These are phyloP conservation scores for Gallinago undulata DNA, from an alignment of 2,113 vertebrate genomes.

Conservation along the genomic window DNA sequence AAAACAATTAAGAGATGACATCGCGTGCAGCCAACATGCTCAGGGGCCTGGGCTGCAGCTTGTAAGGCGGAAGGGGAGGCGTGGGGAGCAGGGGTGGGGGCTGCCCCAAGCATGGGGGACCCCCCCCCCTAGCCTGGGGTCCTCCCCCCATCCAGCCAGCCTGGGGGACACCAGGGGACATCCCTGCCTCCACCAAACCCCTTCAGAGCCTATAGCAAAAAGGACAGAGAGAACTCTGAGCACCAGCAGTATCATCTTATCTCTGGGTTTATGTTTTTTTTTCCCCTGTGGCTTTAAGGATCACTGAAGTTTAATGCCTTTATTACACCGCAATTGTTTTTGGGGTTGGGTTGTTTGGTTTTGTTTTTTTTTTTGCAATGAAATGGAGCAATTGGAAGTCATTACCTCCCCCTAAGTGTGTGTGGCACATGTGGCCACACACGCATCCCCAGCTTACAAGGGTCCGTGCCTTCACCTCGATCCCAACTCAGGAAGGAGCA, in stretches of 20 bases:
- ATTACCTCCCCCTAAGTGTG: not conserved
- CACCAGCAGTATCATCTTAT: not conserved
- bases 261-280: no score
- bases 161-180: no score
- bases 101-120: not conserved
- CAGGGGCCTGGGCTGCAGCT: not conserved
- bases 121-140: no score
- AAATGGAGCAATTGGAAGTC: not conserved
- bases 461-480: not conserved
- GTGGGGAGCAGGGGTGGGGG: not conserved
- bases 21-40: not conserved
- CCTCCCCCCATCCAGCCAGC: not conserved
- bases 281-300: not conserved
- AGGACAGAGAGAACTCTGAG: not conserved
- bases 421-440: not conserved
- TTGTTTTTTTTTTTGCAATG: not conserved
- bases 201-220: not conserved
- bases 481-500: not conserved
- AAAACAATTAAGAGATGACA: not conserved
- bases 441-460: rapidly evolving
- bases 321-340: not conserved
- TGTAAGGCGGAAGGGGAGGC: not conserved
- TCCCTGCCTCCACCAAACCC: not conserved
- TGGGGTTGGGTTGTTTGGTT: not conserved
- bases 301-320: not conserved